phyloP scores from a whole-genome alignment of 2,113 vertebrate species.

The Lepus timidus region DNA sequence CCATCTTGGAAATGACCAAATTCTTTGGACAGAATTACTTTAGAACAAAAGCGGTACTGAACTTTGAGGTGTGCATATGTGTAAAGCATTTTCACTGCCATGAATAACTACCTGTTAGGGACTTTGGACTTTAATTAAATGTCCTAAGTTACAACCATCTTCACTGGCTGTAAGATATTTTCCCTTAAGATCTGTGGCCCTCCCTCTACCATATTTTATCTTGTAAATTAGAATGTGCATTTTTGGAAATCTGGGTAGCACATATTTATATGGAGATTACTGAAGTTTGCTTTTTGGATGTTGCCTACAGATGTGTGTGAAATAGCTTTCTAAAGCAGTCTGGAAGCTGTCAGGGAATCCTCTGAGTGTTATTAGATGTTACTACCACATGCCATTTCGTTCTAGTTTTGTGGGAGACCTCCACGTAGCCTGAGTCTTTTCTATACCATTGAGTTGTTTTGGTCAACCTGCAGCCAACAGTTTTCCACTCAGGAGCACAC shows the following conservation, averaged over 20 bases:
- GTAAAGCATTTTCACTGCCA: constrained; percentile 56
- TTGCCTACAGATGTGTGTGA: too few relatives aligned
- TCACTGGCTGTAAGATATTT: not conserved
- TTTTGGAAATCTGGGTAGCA: not conserved
- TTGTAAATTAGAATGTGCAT: not conserved
- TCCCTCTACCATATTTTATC: constrained; percentile 4
- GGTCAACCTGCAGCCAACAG: not conserved
- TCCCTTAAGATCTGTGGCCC: not conserved
- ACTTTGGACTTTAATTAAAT: constrained; percentile 61
- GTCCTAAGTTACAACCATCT: constrained; percentile 34
- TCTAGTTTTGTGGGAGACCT: not conserved
- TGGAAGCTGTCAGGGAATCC: not conserved
- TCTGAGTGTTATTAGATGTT: not conserved
- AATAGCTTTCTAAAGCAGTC: too few relatives aligned
- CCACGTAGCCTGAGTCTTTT: not conserved
- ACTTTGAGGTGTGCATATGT: constrained; percentile 41
- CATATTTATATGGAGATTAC: not conserved
- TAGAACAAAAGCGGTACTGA: not conserved
- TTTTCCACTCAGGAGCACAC: not conserved
- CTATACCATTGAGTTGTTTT: not conserved
- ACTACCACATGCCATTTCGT: not conserved
- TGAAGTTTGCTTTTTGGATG: not conserved
- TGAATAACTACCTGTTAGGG: constrained; percentile 11
- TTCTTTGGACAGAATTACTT: not conserved
- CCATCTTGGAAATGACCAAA: not conserved